These are phyloP conservation scores for Glandiceps talaboti DNA, from an alignment of 53 echinoderm and acorn worm genomes.

Conservation along the genomic window DNA sequence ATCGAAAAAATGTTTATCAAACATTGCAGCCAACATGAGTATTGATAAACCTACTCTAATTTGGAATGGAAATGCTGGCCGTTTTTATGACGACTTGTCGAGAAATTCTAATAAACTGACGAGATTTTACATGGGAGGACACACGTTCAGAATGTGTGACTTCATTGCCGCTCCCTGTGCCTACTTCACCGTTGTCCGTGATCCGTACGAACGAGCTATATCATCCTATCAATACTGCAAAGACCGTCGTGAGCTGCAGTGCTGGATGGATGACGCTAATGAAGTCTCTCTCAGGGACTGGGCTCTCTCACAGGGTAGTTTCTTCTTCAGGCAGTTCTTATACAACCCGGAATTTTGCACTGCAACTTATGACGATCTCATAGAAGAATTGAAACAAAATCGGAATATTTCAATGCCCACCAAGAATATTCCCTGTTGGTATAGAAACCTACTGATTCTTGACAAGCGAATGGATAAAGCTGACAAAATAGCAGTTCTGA, in stretches of 20 bases:
- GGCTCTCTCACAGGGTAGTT: constrained; percentile 70
- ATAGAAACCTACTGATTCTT: constrained; percentile 38
- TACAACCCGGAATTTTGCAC: constrained; percentile 51
- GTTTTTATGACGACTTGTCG: constrained; percentile 18
- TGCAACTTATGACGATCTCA: background rate
- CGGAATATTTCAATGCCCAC: background rate
- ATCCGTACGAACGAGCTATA: constrained; percentile 63
- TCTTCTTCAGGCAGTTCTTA: constrained; percentile 62
- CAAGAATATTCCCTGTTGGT: constrained; percentile 82
- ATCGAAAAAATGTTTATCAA: constrained; percentile 46
- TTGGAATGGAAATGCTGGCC: too few species aligned
- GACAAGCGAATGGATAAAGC: constrained; percentile 20
- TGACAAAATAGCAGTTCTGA: constrained; percentile 26
- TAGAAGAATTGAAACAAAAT: background rate
- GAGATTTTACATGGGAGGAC: constrained; percentile 44
- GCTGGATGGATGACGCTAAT: constrained; percentile 39
- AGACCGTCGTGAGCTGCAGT: constrained; percentile 50
- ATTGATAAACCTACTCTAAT: too few species aligned
- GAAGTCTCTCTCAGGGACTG: constrained; percentile 52
- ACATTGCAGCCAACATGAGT: constrained; percentile 18
- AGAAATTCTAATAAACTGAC: background rate
- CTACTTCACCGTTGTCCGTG: constrained; percentile 66
- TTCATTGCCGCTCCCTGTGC: constrained; percentile 31
- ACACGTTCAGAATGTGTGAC: constrained; percentile 69
- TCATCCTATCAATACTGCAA: constrained; percentile 71